A percentile compares a stretch with the other conserved stretches of the same genome.
These are phyloP conservation scores for Solen grandis DNA, from an alignment of 1,140 invertebrate genomes.

Conservation along the genomic window DNA sequence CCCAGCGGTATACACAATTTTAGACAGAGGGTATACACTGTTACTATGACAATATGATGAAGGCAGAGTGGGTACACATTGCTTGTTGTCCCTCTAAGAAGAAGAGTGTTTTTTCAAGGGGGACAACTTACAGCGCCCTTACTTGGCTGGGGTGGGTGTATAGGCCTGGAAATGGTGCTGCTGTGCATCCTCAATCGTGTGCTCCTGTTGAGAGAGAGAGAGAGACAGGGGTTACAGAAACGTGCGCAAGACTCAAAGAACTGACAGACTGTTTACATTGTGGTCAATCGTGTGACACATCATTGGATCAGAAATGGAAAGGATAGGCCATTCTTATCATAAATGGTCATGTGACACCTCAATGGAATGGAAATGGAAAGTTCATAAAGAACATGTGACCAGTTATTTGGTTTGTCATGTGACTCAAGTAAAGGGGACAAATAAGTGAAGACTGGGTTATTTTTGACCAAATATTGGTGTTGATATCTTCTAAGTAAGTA, in stretches of 20 bases:
- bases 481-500: too few relatives aligned
- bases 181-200: constrained; percentile 46
- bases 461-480: too few relatives aligned
- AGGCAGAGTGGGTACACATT: constrained; percentile 55
- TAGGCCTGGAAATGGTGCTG: constrained; percentile 54
- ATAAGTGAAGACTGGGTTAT: too few relatives aligned
- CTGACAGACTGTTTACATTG: not conserved
- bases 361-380: too few relatives aligned
- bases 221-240: constrained; percentile 15
- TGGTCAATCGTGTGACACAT: not conserved
- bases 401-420: too few relatives aligned
- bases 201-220: constrained; percentile 51
- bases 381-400: too few relatives aligned
- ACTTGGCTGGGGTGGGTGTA: constrained; percentile 53
- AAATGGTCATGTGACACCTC: not conserved
- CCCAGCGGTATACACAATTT: not conserved
- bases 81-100: constrained; percentile 36
- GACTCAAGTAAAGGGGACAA: too few relatives aligned
- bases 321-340: not conserved
- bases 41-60: constrained; percentile 5
- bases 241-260: not conserved
- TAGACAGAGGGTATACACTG: not conserved
- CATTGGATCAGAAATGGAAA: not conserved
- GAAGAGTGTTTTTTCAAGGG: constrained; percentile 18
- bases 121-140: constrained; percentile 55